Percentiles rank a stretch among this genome's conserved stretches.
Evolutionary conservation across 2,888 invertebrate genomes (phyloP).

Genomic region (Rotaria magnacalcarata): DNA sequence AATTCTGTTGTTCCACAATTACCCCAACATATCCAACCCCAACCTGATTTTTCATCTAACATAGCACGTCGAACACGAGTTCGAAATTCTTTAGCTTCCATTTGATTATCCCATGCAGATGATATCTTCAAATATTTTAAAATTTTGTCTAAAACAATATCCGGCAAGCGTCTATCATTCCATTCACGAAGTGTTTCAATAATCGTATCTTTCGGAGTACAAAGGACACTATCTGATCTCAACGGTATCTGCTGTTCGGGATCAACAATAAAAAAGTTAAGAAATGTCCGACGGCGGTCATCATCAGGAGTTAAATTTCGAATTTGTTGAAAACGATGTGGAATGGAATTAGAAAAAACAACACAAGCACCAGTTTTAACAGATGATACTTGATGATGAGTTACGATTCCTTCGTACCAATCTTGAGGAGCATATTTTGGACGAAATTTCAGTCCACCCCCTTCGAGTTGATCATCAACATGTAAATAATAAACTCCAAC

Average conservation of each 20-base stretch:
- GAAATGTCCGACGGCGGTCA: neutral
- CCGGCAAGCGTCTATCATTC: neutral
- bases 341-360: neutral
- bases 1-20: neutral
- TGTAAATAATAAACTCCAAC: neutral
- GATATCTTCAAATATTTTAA: neutral
- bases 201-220: neutral
- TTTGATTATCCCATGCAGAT: neutral
- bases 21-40: neutral
- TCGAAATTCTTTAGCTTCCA: conserved; percentile 1
- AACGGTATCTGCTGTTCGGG: neutral
- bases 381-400: neutral
- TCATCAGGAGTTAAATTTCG: neutral
- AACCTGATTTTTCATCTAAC: neutral
- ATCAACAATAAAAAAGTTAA: conserved; percentile 28
- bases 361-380: neutral
- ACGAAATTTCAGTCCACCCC: neutral
- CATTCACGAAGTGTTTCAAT: neutral
- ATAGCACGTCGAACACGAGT: neutral
- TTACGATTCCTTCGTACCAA: neutral
- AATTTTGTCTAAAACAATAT: neutral
- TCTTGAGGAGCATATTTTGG: neutral
- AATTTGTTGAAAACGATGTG: neutral
- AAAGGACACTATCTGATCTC: neutral
- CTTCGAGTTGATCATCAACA: conserved; percentile 15